A percentile compares a stretch with the other conserved stretches of the same genome.
Evolutionary conservation across 2,888 invertebrate species (phyloP).

Genomic region (Fabriciana adippe): DNA sequence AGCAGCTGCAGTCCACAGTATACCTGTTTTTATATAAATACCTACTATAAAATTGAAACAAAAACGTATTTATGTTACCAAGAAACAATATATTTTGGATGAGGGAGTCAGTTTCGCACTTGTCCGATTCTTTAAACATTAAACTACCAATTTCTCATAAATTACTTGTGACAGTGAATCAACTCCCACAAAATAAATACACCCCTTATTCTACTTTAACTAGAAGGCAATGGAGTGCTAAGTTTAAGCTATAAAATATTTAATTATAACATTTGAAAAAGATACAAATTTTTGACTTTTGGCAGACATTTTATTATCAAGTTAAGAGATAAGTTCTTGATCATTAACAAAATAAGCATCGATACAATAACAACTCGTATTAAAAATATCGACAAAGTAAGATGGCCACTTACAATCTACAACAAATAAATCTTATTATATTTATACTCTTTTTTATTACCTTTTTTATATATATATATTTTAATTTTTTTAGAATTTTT

Average conservation of each 20-base stretch:
- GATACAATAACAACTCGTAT: slow-evolving; percentile 42
- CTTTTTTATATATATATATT: slow-evolving; percentile 56
- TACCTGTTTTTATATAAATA: no score
- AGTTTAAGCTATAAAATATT: slow-evolving; percentile 1
- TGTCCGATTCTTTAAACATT: no score
- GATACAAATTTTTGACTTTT: slow-evolving; percentile 28
- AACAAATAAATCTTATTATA: slow-evolving; percentile 46
- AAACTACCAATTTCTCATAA: no score
- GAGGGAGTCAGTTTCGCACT: no score
- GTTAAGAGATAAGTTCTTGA: slow-evolving; percentile 37
- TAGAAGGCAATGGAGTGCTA: no score
- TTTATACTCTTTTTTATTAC: slow-evolving; percentile 56
- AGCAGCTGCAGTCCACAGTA: no score
- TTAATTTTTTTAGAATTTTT: slow-evolving; percentile 61
- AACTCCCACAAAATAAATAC: no score
- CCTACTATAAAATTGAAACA: no score
- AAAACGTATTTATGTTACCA: no score
- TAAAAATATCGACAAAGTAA: slow-evolving; percentile 46
- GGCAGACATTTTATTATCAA: slow-evolving; percentile 42
- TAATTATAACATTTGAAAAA: slow-evolving; percentile 1
- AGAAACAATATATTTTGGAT: no score
- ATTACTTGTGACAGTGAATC: no score
- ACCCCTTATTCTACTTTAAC: no score
- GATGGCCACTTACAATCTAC: slow-evolving; percentile 45
- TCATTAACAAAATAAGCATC: slow-evolving; percentile 42